Conservation (phyloP, 2,888 invertebrate species). For the Drosophila ezoana region DNA sequence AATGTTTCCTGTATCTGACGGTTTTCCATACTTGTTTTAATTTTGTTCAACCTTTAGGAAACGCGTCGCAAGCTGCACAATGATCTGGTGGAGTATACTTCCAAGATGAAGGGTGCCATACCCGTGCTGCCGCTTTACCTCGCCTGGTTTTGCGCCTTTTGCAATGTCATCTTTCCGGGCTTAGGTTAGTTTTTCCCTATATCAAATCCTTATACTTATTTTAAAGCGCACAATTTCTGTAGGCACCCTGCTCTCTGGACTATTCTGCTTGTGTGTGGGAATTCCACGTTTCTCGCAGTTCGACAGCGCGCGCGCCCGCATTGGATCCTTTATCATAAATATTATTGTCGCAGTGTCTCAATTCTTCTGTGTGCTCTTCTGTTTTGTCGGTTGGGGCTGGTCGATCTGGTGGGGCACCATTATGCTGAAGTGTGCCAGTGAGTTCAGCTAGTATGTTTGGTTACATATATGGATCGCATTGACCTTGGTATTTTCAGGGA, state of each 20-base stretch:
- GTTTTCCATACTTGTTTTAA: neutral
- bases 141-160: conserved; percentile 94
- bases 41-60: conserved; percentile 86
- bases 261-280: conserved; percentile 94
- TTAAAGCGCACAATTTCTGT: neutral
- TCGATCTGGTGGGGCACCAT: conserved; percentile 99
- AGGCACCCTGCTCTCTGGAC: conserved; percentile 96
- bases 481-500: conserved; percentile 85
- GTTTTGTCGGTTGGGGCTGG: conserved; percentile 99
- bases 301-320: conserved; percentile 90
- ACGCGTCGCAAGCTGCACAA: conserved; percentile 91
- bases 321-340: conserved; percentile 94
- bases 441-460: conserved; percentile 81
- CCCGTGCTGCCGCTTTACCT: conserved; percentile 94
- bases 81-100: conserved; percentile 92
- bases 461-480: neutral
- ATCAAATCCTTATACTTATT: neutral
- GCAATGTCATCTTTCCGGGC: conserved; percentile 92
- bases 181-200: conserved; percentile 86
- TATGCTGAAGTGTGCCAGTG: conserved; percentile 95
- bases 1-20: no score
- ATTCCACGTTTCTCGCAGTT: conserved; percentile 94
- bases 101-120: conserved; percentile 95
- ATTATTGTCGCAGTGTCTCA: conserved; percentile 94
- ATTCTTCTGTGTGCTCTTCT: conserved; percentile 96